phyloP scores from a whole-genome alignment of 2,113 vertebrate genomes.

The Dissostichus mawsoni region DNA sequence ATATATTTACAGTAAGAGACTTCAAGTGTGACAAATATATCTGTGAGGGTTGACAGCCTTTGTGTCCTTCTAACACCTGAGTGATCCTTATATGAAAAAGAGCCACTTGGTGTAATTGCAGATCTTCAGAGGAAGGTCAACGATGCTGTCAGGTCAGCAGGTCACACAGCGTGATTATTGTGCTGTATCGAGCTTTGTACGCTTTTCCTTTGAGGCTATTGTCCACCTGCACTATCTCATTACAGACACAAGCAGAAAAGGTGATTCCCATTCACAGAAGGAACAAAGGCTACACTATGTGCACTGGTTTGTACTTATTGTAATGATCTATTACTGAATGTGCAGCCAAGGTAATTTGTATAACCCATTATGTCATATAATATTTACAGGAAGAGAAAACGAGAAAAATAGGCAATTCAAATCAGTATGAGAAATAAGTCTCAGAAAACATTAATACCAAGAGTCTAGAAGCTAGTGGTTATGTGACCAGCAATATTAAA shows the following conservation, averaged over 20 bases:
- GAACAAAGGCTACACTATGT: not conserved
- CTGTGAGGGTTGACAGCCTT: not conserved
- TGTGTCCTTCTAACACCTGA: not conserved
- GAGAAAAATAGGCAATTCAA: not conserved
- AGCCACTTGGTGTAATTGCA: not conserved
- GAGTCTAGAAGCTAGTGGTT: no score
- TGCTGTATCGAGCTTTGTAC: conserved; percentile 16
- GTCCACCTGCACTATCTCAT: conserved; percentile 37
- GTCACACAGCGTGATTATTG: conserved; percentile 9
- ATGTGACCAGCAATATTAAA: not conserved
- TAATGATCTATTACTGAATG: not conserved
- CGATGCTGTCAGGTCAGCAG: conserved; percentile 31
- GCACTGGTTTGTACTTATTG: not conserved
- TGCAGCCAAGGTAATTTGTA: not conserved
- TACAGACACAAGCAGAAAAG: conserved; percentile 29
- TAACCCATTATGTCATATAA: not conserved
- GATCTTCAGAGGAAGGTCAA: conserved; percentile 39
- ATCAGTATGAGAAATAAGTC: not conserved
- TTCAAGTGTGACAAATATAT: conserved; percentile 2
- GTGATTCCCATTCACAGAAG: conserved; percentile 35
- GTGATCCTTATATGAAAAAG: conserved; percentile 27
- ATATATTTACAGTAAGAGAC: not conserved
- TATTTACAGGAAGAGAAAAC: not conserved
- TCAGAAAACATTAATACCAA: not conserved
- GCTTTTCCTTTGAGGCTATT: conserved; percentile 24